phyloP scores from a whole-genome alignment of 2,113 vertebrate species.

The Lagopus muta region DNA sequence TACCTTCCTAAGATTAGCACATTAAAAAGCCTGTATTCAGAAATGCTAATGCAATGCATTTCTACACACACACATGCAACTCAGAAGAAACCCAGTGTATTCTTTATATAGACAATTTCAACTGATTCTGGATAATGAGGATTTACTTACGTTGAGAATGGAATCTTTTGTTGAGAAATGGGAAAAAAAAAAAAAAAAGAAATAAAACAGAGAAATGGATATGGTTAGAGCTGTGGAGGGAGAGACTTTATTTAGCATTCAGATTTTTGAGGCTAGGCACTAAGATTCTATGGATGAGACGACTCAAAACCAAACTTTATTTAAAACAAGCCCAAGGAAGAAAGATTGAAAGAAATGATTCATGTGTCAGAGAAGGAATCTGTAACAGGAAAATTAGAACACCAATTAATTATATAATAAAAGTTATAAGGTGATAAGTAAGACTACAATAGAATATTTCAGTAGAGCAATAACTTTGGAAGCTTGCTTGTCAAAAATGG shows the following conservation, averaged over 20 bases:
- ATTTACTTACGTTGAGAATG: background rate
- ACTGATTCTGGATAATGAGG: constrained; percentile 20
- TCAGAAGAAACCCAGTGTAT: background rate
- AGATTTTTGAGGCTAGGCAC: constrained; percentile 50
- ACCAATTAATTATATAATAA: background rate
- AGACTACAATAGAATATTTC: background rate
- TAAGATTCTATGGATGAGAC: constrained; percentile 37
- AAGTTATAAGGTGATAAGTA: background rate
- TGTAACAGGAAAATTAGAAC: constrained; percentile 1
- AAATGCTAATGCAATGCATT: constrained; percentile 17
- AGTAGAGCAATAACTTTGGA: background rate
- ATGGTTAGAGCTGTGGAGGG: background rate
- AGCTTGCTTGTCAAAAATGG: background rate
- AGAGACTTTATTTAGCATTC: constrained; percentile 21
- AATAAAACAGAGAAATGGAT: constrained; percentile 38
- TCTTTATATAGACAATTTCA: constrained; percentile 12
- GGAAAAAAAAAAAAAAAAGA: background rate
- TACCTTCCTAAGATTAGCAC: constrained; percentile 59
- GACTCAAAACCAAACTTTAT: constrained; percentile 6
- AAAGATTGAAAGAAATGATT: constrained; percentile 20
- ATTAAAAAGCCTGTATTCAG: constrained; percentile 38
- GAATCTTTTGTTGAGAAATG: constrained; percentile 24
- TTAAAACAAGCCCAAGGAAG: constrained; percentile 13
- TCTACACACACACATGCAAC: background rate
- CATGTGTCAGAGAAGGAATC: background rate